These are phyloP conservation scores for Scaptomyza flava DNA, from an alignment of 2,888 invertebrate species.

Conservation along the genomic window DNA sequence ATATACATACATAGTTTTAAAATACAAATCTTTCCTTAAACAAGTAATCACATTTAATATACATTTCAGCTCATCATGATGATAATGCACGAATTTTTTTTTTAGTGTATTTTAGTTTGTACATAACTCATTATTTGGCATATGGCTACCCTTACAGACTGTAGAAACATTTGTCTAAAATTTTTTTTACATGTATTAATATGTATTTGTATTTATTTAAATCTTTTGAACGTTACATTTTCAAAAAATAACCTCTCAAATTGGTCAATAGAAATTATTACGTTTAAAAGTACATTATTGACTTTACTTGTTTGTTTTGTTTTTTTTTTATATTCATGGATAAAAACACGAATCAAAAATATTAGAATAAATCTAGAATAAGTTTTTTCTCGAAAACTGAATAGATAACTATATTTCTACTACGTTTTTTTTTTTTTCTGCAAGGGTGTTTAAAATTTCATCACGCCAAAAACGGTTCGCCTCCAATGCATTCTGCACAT, in stretches of 20 bases:
- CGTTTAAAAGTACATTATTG: background rate
- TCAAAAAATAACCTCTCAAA: background rate
- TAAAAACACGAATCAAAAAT: background rate
- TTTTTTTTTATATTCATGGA: background rate
- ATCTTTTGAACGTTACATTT: background rate
- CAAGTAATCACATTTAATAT: slow-evolving; percentile 7
- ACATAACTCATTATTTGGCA: background rate
- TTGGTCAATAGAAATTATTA: background rate
- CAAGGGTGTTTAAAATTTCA: slow-evolving; percentile 9
- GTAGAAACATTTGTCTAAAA: background rate
- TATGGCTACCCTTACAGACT: background rate
- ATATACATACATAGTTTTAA: background rate
- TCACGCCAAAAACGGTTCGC: background rate
- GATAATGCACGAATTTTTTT: background rate
- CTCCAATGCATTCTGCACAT: background rate
- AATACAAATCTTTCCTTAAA: background rate
- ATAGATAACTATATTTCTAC: background rate
- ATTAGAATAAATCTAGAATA: background rate
- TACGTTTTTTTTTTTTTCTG: slow-evolving; percentile 1
- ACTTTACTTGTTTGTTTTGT: too few species aligned
- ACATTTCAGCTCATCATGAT: slow-evolving; percentile 3
- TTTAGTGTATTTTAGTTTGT: background rate
- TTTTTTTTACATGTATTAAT: background rate
- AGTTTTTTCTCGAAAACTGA: too few species aligned
- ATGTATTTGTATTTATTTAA: background rate